A percentile compares a stretch with the other conserved stretches of the same genome.
Evolutionary conservation across 1,140 invertebrate species (phyloP).

Genomic region (Dreissena polymorpha): DNA sequence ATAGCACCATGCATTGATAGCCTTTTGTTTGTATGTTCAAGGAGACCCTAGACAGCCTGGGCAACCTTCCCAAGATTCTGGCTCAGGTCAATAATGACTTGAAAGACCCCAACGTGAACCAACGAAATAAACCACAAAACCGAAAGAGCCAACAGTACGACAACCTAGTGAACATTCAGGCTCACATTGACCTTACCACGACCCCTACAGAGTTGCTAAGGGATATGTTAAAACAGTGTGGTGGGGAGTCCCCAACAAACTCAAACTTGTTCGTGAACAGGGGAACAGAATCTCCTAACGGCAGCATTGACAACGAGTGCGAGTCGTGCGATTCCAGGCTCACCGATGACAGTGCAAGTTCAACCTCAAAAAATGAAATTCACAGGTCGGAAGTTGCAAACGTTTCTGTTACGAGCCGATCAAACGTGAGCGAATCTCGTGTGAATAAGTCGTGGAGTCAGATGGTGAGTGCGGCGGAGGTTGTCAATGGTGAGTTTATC

Average conservation of each 20-base stretch:
- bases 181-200: conserved; percentile 50
- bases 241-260: conserved; percentile 58
- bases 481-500: conserved; percentile 74
- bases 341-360: conserved; percentile 30
- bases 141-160: conserved; percentile 71
- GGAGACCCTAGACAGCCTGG: conserved; percentile 72
- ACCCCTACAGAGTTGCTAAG: conserved; percentile 65
- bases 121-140: conserved; percentile 55
- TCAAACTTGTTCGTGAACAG: neutral
- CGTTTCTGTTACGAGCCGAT: conserved; percentile 66
- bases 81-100: conserved; percentile 82
- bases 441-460: conserved; percentile 76
- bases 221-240: conserved; percentile 66
- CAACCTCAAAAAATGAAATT: neutral
- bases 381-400: conserved; percentile 61
- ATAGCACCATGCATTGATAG: too few relatives aligned
- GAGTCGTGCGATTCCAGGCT: conserved; percentile 26
- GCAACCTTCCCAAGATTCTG: conserved; percentile 81
- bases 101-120: conserved; percentile 74
- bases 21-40: neutral
- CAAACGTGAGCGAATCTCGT: conserved; percentile 61
- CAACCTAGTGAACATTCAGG: conserved; percentile 63
- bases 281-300: conserved; percentile 18
- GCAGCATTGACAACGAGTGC: conserved; percentile 37
- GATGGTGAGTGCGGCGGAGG: conserved; percentile 75